Percentiles rank a stretch among this genome's conserved stretches.
These are phyloP conservation scores for Bubalus kerabau DNA, from an alignment of 2,113 vertebrate genomes.

Conservation along the genomic window DNA sequence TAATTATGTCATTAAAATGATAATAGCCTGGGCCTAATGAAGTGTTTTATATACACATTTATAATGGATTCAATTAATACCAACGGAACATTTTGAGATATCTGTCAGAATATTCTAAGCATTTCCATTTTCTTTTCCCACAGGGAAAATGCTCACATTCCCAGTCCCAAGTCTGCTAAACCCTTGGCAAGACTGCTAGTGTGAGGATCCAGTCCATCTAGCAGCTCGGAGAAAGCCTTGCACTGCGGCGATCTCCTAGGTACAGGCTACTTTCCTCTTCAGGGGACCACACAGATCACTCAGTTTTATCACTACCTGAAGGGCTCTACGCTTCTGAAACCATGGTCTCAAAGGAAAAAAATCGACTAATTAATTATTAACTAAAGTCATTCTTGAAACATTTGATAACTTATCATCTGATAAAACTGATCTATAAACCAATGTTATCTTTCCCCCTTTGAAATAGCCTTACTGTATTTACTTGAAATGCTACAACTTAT, in stretches of 20 bases:
- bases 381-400: not conserved
- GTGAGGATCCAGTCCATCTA: not conserved
- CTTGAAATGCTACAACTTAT: not conserved
- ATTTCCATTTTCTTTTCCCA: not conserved
- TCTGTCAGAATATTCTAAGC: not conserved
- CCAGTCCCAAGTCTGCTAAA: not conserved
- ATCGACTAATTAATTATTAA: not conserved
- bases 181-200: not conserved
- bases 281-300: not conserved
- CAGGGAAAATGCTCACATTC: not conserved
- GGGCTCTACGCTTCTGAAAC: not conserved
- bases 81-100: not conserved
- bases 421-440: not conserved
- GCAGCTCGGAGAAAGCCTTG: not conserved
- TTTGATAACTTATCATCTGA: not conserved
- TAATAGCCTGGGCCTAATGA: conserved; percentile 60
- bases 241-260: not conserved
- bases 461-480: not conserved
- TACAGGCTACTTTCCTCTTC: not conserved
- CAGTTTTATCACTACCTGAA: not conserved
- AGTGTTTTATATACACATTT: conserved; percentile 56
- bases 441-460: not conserved
- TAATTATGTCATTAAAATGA: conserved; percentile 67
- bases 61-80: conserved; percentile 57
- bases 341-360: not conserved